A percentile compares a stretch with the other conserved stretches of the same genome.
phyloP scores from a whole-genome alignment of 2,888 invertebrate genomes.

The Eumerus sabulonum region DNA sequence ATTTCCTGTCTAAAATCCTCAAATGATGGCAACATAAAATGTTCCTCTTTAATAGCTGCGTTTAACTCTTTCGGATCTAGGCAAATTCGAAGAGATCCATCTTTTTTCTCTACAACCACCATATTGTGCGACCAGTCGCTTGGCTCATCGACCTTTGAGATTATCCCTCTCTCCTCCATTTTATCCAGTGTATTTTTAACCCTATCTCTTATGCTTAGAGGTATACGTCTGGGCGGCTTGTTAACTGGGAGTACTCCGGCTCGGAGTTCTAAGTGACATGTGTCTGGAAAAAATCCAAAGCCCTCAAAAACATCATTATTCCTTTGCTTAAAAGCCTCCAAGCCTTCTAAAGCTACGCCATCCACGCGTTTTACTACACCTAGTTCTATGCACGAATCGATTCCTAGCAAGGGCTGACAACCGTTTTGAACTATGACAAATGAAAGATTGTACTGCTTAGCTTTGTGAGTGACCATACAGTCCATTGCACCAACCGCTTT shows the following conservation, averaged over 20 bases:
- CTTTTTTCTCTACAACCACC: neutral
- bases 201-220: too few relatives aligned
- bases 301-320: neutral
- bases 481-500: too few relatives aligned
- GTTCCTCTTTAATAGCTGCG: constrained; percentile 3
- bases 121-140: constrained; percentile 3
- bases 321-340: too few relatives aligned
- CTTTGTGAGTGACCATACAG: neutral
- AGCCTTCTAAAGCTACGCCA: too few relatives aligned
- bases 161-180: too few relatives aligned
- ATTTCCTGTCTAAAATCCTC: constrained; percentile 11
- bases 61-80: constrained; percentile 5
- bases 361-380: constrained; percentile 1
- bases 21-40: constrained; percentile 8
- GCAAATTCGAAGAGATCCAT: neutral
- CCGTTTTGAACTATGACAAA: constrained; percentile 3
- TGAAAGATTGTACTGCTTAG: neutral
- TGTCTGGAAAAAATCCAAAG: neutral
- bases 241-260: neutral
- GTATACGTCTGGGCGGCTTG: neutral
- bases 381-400: constrained; percentile 4
- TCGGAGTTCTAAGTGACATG: neutral
- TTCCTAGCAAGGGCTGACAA: neutral
- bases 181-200: too few relatives aligned
- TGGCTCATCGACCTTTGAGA: too few relatives aligned